Evolutionary conservation across 2,113 vertebrate genomes (phyloP), one percentile per base, ranked within the genome.

Genomic region (Sinocyclocheilus maitianheensis): DNA sequence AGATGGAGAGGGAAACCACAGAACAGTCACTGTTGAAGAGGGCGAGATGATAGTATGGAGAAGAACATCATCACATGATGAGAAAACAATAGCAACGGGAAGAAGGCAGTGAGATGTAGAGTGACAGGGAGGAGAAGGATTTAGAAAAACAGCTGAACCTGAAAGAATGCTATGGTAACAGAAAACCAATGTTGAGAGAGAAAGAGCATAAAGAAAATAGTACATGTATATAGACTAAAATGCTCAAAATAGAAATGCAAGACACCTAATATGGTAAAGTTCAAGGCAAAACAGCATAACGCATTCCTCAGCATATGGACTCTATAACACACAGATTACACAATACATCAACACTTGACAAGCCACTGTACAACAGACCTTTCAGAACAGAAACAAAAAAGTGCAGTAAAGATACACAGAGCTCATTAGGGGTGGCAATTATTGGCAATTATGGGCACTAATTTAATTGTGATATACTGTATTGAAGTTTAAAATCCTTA

Each of bases 241-340:
- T 13, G 40, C 46, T 16, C 37, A 86, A 63, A 83, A 81, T 58
- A 90, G 85, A 62, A 87, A 84, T 24, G 74, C 34, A 77, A 48
- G n/a, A 90, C 87, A 88, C 79, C 71, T 81, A 87, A 69, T 63
- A 3, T 43, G 26, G 89, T 88, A 91, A 80, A 85, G 85, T 89
- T 89, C 77, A 89, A 40, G 20, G 81, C 22, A 74, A 77, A 63
- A 78, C 43, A 67, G 89, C 76, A 84, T n/a, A 81, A 22, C 5
- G 24, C n/a, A 51, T 69, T 26, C 46, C 26, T 65, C 60, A 26
- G 37, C 37, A 48, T 40, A 43, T 65, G 78, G 37, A 62, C 7
- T 40, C 11, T 4, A 76, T 48, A 26, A 26, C n/a, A 43, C 77
- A 43, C 6, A 62, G 43, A 46, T 62, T 16, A 16, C 11, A 48